These are phyloP conservation scores for Hoplodrina ambigua DNA, from an alignment of 2,888 invertebrate genomes.

Conservation along the genomic window DNA sequence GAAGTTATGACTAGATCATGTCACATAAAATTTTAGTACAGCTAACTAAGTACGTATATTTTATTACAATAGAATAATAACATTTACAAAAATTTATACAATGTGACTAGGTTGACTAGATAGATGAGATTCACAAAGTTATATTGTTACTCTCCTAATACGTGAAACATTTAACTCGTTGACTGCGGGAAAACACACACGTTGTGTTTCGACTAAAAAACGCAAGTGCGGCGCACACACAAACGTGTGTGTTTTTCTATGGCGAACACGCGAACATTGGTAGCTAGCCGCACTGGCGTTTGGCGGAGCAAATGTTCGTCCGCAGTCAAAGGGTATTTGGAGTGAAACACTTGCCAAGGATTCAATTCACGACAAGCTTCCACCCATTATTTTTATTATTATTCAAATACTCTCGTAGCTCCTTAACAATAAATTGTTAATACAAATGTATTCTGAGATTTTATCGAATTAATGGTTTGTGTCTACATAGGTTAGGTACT, in stretches of 20 bases:
- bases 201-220: no score
- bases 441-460: conserved; percentile 15
- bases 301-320: no score
- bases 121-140: conserved; percentile 36
- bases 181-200: no score
- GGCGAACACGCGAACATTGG: no score
- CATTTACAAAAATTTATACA: conserved; percentile 69
- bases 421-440: not conserved
- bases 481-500: conserved; percentile 10
- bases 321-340: no score
- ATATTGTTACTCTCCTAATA: conserved; percentile 34
- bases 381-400: not conserved
- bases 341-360: no score
- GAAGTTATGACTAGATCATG: conserved; percentile 41
- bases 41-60: conserved; percentile 12
- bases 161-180: conserved; percentile 11
- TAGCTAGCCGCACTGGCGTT: no score
- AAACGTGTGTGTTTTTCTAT: no score
- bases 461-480: conserved; percentile 7
- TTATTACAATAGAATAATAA: conserved; percentile 53
- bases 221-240: no score
- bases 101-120: conserved; percentile 64
- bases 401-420: conserved; percentile 26
- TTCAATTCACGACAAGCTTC: no score
- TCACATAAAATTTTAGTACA: conserved; percentile 34